A percentile compares a stretch with the other conserved stretches of the same genome.
phyloP scores from a whole-genome alignment of 1,140 invertebrate species.

The Rhopalosiphum padi region DNA sequence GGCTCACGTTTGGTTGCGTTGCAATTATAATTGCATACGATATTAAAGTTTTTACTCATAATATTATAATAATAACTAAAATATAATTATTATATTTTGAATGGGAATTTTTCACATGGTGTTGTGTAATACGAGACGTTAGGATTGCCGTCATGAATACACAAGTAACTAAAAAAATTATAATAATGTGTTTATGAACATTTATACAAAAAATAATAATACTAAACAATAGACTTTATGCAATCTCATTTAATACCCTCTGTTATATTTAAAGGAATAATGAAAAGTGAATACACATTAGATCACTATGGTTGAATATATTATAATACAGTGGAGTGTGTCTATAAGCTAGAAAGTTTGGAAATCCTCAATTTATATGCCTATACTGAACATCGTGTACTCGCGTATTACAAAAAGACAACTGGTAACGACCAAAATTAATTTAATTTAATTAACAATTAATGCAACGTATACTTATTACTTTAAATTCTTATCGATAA shows the following conservation, averaged over 20 bases:
- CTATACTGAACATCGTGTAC: not conserved
- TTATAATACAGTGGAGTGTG: not conserved
- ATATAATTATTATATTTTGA: slow-evolving; percentile 1
- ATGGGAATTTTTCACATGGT: slow-evolving; percentile 10
- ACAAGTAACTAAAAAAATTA: slow-evolving; percentile 2
- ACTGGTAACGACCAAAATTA: not conserved
- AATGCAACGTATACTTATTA: not conserved
- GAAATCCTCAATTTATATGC: not conserved
- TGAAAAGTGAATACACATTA: not conserved
- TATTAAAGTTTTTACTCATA: slow-evolving; percentile 14
- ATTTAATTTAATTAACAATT: not conserved
- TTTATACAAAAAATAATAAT: not conserved
- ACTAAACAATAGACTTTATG: not conserved
- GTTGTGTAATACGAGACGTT: not conserved
- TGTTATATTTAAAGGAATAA: not conserved
- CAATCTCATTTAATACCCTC: not conserved
- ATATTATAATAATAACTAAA: slow-evolving; percentile 30
- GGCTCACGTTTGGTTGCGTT: not conserved
- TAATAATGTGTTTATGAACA: not conserved
- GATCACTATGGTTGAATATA: not conserved
- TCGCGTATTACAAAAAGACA: not conserved
- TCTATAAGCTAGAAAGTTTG: not conserved
- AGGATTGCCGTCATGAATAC: not conserved
- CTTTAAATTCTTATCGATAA: not conserved
- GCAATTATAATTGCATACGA: not conserved